Percentiles rank a stretch among this genome's conserved stretches.
These are phyloP conservation scores for Columbina picui DNA, from an alignment of 2,113 vertebrate genomes.

Conservation along the genomic window DNA sequence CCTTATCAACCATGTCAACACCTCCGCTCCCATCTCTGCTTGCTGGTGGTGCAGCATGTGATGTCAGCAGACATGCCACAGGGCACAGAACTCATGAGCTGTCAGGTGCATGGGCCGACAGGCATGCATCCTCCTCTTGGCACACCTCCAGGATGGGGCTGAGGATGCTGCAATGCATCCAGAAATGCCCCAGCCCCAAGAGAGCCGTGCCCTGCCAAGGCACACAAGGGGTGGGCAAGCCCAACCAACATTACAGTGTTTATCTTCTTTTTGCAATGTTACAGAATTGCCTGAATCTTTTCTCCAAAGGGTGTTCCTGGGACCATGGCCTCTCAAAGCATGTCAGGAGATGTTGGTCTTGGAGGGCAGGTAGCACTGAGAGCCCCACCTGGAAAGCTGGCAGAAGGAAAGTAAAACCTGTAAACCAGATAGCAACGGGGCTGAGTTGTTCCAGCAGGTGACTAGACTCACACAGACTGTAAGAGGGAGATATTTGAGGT, in stretches of 20 bases:
- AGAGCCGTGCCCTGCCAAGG: neutral
- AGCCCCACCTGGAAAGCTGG: neutral
- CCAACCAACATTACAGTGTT: neutral
- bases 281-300: neutral
- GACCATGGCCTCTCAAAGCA: neutral
- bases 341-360: neutral
- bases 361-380: neutral
- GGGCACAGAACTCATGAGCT: accelerated
- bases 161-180: neutral
- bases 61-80: neutral
- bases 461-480: neutral
- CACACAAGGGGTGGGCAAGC: neutral
- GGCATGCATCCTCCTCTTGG: neutral
- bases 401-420: neutral
- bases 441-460: neutral
- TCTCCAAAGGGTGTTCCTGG: neutral
- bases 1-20: neutral
- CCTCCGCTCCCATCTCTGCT: accelerated
- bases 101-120: accelerated
- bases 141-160: neutral
- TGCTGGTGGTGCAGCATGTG: neutral
- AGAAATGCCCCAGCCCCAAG: neutral
- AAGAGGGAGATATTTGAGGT: neutral
- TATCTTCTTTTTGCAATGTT: neutral
- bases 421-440: neutral